Base-by-base conservation (phyloP, 2,888 invertebrate species). In the Aplocera efformata region DNA sequence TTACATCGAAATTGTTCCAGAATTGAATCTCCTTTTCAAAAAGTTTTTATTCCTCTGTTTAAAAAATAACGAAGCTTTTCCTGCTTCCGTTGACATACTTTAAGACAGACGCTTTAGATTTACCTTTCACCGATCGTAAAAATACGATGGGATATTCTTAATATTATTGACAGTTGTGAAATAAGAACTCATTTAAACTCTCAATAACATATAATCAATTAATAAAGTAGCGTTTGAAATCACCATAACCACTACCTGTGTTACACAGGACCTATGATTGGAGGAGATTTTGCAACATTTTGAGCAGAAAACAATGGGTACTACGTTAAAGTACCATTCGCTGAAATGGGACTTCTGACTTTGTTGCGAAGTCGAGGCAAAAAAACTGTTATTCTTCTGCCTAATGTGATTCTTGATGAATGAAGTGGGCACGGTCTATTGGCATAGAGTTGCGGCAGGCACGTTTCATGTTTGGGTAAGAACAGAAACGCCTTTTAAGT, bases 261-360 rank as follows among this genome's bases (percentile, higher is more conserved):
- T 46, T 49, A 37, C 49, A 13, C 23, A 28, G 24, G 34, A 9
- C 32, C 35, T 49, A 45, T 50, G 39, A 54, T 51, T 51, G 29
- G 31, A 31, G 31, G 31, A 30, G 37, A 50, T 53, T 50, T 44
- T 48, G 37, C 33, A 31, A 27, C 33, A 22, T 38, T 26, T 42
- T 21, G 28, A 26, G 10, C 23, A 6, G 7, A 20, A 32, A 46
- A 55, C 48, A 53, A 55, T 36, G 37, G 49, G 43, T 40, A 28
- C 44, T 55, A 47, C 49, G 48, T 48, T 17, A 31, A 41, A 41
- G 26, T 6, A 30, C 35, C 32, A 35, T 30, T 31, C 35, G 32
- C 21, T 24, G 27, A 9, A 39, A 33, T 27, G 35, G 33, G n/a
- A 22, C 6, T 22, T 17, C 7, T 25, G 10, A 43, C 42, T 39